Percentiles rank a stretch among this genome's conserved stretches.
These are phyloP conservation scores for Thalassarche chlororhynchos DNA, from an alignment of 2,113 vertebrate species.

Conservation along the genomic window DNA sequence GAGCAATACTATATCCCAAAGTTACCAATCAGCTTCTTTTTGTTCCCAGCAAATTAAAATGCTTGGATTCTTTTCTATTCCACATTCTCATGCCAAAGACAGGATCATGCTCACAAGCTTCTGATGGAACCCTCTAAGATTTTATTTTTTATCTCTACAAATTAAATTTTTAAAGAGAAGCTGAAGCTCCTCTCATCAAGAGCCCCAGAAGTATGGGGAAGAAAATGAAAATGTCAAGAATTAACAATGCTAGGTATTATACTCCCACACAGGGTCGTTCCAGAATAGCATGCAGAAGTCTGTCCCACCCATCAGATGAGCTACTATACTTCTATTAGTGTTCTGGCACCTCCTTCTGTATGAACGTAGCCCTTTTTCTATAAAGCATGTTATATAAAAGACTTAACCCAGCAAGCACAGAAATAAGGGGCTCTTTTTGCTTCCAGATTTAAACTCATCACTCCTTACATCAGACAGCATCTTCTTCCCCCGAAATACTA, in stretches of 20 bases:
- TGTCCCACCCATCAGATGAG: constrained; percentile 32
- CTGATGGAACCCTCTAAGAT: neutral
- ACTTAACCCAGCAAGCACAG: neutral
- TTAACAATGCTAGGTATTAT: neutral
- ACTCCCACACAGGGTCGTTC: neutral
- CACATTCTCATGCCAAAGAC: neutral
- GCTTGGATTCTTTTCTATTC: neutral
- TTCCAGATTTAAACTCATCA: neutral
- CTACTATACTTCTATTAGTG: neutral
- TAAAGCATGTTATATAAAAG: neutral
- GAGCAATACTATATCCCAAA: neutral
- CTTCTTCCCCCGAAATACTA: neutral
- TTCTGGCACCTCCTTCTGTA: constrained; percentile 56
- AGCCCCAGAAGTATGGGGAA: neutral
- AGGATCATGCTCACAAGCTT: neutral
- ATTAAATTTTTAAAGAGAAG: neutral
- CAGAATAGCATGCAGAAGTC: neutral
- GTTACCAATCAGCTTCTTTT: neutral
- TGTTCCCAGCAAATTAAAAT: constrained; percentile 2
- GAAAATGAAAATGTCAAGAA: neutral
- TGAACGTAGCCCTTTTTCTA: constrained; percentile 5
- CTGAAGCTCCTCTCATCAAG: neutral
- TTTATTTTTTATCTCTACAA: neutral
- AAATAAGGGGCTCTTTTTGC: neutral
- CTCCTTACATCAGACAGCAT: neutral